Percentiles rank a stretch among this genome's conserved stretches.
phyloP scores from a whole-genome alignment of 2,888 invertebrate genomes.

The Lacanobia wlatinum region DNA sequence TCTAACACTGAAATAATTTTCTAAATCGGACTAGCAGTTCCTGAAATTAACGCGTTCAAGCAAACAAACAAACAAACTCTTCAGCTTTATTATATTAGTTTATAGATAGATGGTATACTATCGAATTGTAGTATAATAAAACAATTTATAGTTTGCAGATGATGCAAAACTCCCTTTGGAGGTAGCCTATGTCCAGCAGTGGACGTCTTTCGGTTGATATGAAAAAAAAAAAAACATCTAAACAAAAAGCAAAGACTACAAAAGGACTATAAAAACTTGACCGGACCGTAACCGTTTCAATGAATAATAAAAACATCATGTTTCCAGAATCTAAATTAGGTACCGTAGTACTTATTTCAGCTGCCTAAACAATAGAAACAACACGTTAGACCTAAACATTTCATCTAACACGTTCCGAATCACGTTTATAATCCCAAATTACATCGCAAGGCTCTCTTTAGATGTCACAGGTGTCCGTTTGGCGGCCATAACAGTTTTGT shows the following conservation, averaged over 20 bases:
- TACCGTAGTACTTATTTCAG: not conserved
- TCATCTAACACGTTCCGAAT: conserved; percentile 18
- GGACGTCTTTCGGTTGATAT: no score
- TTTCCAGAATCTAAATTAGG: conserved; percentile 14
- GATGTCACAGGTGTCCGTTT: conserved; percentile 65
- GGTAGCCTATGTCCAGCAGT: no score
- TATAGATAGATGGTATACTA: no score
- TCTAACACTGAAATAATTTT: no score
- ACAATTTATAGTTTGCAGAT: no score
- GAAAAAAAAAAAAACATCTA: no score
- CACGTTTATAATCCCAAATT: conserved; percentile 46
- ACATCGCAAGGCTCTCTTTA: conserved; percentile 35
- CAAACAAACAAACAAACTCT: no score
- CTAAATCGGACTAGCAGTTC: no score
- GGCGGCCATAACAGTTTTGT: conserved; percentile 62
- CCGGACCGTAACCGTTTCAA: conserved; percentile 12
- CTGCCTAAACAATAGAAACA: conserved; percentile 8
- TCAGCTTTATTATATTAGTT: no score
- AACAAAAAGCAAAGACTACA: not conserved
- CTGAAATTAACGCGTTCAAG: no score
- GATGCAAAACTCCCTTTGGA: no score
- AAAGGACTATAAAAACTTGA: not conserved
- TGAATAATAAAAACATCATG: conserved; percentile 32
- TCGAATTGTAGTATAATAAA: no score
- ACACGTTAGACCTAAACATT: conserved; percentile 20